Base-by-base conservation (phyloP, 2,888 invertebrate species). In the Lasioglossum vierecki region DNA sequence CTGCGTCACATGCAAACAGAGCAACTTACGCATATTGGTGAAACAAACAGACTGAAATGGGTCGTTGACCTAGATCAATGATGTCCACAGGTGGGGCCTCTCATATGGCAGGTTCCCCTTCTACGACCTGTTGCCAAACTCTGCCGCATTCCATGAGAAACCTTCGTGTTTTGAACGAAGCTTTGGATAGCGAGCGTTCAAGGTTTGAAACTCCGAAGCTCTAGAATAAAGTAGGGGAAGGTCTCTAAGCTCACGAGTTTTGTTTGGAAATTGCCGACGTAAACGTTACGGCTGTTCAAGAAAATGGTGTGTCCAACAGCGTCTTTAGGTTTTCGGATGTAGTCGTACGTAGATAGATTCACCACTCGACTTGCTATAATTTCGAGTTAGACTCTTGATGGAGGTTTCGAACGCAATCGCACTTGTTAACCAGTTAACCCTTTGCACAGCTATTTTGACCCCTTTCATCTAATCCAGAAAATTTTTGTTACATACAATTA, bases 41-140 rank as follows among this genome's bases (percentile, higher is more conserved):
- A 22, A 63, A 68, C 68, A 39, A 68, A 39, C 68, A 68, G 68
- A 68, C 68, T 39, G 68, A 30, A n/a, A 5, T 18, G 68, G 68
- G 39, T 39, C 68, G 68, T 39, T 68, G 68, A 39, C 39, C 68
- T 39, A 39, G 39, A 68, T 68, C 68, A 68, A 22, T 68, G 39
- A 39, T 68, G 68, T 39, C 68, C 68, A 68, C 68, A 68, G 68
- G 68, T 68, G 68, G 68, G 68, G 68, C 39, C 68, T 68, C 68
- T 68, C 39, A 68, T 68, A 68, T 68, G 68, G 68, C 68, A 68
- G 35, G 68, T 68, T 68, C 66, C 35, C 22, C 66, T 66, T 66
- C 68, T 68, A 68, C 39, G 68, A 68, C 68, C 68, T 68, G 68
- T 68, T 68, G 68, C 68, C 68, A 68, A 68, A 68, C 68, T 68